phyloP scores from a whole-genome alignment of 2,888 invertebrate species.

The Polydrusus pterygomalis region DNA sequence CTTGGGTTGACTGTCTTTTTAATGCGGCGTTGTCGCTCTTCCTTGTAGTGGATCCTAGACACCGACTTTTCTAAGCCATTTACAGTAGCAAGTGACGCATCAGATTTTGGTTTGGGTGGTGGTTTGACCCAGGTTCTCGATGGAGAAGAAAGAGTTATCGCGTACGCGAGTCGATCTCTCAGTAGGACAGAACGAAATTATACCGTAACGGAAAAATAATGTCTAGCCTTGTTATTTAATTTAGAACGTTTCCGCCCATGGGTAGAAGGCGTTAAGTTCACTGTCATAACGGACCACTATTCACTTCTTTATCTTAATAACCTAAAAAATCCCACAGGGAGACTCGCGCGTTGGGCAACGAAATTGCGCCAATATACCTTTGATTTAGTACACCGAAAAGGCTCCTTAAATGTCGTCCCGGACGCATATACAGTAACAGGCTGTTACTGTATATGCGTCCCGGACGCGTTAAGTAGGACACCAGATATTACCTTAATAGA shows the following conservation, averaged over 20 bases:
- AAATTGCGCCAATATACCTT: conserved; percentile 53
- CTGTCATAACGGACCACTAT: conserved; percentile 59
- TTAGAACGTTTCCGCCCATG: conserved; percentile 56
- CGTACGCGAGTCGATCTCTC: no score
- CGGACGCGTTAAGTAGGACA: conserved; percentile 27
- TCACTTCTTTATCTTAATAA: conserved; percentile 55
- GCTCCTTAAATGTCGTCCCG: conserved; percentile 51
- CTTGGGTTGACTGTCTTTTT: no score
- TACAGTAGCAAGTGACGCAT: conserved; percentile 60
- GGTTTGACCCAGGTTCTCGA: conserved; percentile 34
- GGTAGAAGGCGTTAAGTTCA: conserved; percentile 58
- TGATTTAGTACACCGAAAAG: conserved; percentile 57
- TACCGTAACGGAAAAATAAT: not conserved
- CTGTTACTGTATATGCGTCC: no score
- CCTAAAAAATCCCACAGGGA: conserved; percentile 48
- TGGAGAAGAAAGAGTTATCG: not conserved
- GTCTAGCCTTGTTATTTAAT: conserved; percentile 56
- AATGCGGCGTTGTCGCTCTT: no score
- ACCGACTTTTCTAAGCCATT: conserved; percentile 58
- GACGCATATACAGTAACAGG: no score
- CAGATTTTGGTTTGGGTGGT: conserved; percentile 36
- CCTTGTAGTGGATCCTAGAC: no score
- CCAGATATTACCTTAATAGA: not conserved
- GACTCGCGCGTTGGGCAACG: conserved; percentile 59
- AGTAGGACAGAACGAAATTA: no score